Conservation (phyloP, 1,140 invertebrate species). For the Drosophila leontia region DNA sequence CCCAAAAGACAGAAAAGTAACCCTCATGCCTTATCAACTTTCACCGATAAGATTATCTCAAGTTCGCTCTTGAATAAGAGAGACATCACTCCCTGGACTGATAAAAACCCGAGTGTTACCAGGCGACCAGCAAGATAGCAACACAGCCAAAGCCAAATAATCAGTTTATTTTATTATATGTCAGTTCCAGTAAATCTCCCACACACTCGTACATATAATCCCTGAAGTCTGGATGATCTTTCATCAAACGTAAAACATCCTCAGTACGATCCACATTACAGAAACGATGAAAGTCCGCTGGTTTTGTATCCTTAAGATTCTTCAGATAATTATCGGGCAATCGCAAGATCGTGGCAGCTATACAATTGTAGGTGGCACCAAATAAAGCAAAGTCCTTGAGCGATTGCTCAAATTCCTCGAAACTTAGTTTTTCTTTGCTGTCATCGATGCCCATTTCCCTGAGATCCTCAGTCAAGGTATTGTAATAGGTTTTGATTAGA, state of each 20-base stretch:
- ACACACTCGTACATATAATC: conserved; percentile 72
- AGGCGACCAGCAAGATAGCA: conserved; percentile 35
- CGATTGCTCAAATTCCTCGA: conserved; percentile 58
- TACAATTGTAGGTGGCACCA: conserved; percentile 71
- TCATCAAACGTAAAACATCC: conserved; percentile 54
- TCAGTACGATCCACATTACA: conserved; percentile 70
- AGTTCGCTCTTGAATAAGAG: not conserved
- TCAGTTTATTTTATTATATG: conserved; percentile 59
- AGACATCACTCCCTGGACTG: not conserved
- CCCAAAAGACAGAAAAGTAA: not conserved
- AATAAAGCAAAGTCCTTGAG: conserved; percentile 65
- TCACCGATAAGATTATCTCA: conserved; percentile 45
- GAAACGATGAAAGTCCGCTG: conserved; percentile 67
- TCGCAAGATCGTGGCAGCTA: conserved; percentile 66
- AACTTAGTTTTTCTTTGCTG: conserved; percentile 38
- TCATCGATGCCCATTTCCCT: conserved; percentile 49
- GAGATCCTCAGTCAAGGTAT: conserved; percentile 38
- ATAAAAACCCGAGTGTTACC: conserved; percentile 50
- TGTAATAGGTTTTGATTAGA: conserved; percentile 49
- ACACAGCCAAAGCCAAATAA: conserved; percentile 11
- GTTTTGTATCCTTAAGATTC: conserved; percentile 56
- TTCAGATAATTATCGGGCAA: conserved; percentile 73
- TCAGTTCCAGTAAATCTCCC: conserved; percentile 68
- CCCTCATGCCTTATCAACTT: not conserved
- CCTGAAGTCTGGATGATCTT: conserved; percentile 49